Conservation (phyloP, 1,140 invertebrate genomes). For the Drosophila asahinai region DNA sequence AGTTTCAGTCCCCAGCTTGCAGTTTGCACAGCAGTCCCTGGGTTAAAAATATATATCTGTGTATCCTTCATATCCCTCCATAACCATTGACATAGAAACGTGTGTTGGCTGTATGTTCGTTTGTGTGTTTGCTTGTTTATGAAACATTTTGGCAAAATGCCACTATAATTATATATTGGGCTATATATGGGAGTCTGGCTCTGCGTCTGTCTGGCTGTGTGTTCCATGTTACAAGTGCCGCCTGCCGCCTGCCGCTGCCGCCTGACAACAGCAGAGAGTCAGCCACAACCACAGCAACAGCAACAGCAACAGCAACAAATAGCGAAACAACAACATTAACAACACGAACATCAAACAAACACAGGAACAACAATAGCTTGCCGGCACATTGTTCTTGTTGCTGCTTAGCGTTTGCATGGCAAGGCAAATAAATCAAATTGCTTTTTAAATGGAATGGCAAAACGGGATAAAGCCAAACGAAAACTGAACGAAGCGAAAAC, state of each 20-base stretch:
- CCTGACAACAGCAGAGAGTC: conserved; percentile 35
- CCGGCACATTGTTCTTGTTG: conserved; percentile 28
- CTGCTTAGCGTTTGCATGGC: conserved; percentile 46
- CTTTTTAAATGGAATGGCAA: conserved; percentile 51
- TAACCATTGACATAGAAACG: conserved; percentile 36
- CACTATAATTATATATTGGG: conserved; percentile 77
- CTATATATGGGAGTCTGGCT: conserved; percentile 7
- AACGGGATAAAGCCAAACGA: conserved; percentile 21
- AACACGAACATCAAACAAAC: conserved; percentile 21
- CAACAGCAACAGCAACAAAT: conserved; percentile 9
- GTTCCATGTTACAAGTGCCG: conserved; percentile 34
- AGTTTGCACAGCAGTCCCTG: too few relatives aligned
- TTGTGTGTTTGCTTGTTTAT: conserved; percentile 24
- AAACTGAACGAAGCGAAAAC: conserved; percentile 28
- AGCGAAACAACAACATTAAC: conserved; percentile 15
- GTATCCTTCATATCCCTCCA: neutral
- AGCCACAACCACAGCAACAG: conserved; percentile 19
- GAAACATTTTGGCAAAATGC: conserved; percentile 72
- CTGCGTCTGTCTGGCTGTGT: conserved; percentile 39
- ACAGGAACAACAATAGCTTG: conserved; percentile 21
- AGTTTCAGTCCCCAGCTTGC: neutral
- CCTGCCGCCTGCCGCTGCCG: conserved; percentile 19
- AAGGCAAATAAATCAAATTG: conserved; percentile 67
- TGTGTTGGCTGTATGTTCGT: conserved; percentile 14
- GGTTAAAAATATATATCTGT: neutral